These are phyloP conservation scores for Ochropacha duplaris DNA, from an alignment of 2,888 invertebrate genomes.

Conservation along the genomic window DNA sequence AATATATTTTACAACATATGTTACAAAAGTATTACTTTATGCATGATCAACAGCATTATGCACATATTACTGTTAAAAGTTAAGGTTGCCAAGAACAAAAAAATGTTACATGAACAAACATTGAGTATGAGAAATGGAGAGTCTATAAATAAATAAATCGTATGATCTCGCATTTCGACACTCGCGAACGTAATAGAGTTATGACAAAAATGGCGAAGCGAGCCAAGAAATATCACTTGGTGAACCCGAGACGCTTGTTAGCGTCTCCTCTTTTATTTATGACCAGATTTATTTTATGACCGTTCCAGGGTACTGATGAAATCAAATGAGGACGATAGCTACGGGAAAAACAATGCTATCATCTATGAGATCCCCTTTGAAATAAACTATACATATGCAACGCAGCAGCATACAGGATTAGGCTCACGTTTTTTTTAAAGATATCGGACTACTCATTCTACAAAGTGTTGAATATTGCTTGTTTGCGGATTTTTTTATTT, in stretches of 20 bases:
- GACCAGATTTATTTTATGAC: conserved; percentile 82
- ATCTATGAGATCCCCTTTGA: conserved; percentile 33
- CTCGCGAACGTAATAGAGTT: conserved; percentile 76
- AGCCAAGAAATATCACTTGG: conserved; percentile 77
- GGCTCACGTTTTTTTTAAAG: neutral
- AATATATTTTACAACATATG: too few relatives aligned
- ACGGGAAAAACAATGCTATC: conserved; percentile 55
- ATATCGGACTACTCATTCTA: too few relatives aligned
- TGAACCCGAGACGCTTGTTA: conserved; percentile 83
- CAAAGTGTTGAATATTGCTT: too few relatives aligned
- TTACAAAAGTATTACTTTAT: too few relatives aligned
- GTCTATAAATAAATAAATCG: conserved; percentile 59
- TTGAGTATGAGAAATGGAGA: neutral
- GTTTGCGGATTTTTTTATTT: too few relatives aligned
- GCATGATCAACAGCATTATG: too few relatives aligned
- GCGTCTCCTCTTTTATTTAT: conserved; percentile 81
- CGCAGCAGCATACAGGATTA: neutral
- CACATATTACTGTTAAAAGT: too few relatives aligned
- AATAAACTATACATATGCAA: neutral
- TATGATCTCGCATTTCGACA: conserved; percentile 76
- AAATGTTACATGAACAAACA: neutral
- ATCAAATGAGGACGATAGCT: conserved; percentile 61
- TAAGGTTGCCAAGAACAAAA: too few relatives aligned
- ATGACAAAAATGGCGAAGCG: conserved; percentile 77
- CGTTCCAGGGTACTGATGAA: conserved; percentile 59